phyloP scores from a whole-genome alignment of 2,888 invertebrate genomes.

The Melieria omissa region DNA sequence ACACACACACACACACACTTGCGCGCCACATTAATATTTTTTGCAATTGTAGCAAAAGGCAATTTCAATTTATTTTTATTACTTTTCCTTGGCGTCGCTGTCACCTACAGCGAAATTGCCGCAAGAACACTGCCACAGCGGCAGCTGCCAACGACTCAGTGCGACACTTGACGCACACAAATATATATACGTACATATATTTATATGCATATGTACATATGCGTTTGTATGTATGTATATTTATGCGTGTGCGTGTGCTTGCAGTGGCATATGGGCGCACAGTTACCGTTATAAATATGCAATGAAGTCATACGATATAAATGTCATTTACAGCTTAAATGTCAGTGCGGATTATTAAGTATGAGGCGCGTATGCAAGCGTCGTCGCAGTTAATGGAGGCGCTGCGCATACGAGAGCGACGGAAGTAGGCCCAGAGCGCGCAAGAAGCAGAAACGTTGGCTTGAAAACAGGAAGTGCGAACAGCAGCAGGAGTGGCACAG shows the following conservation, averaged over 20 bases:
- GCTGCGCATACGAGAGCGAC: background rate
- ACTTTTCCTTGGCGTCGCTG: conserved; percentile 25
- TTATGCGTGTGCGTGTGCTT: conserved; percentile 9
- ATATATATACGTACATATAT: background rate
- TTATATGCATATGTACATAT: background rate
- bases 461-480: background rate
- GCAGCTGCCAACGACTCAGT: conserved; percentile 6
- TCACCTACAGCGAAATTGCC: background rate
- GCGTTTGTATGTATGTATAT: too few relatives aligned
- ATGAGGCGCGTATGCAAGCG: background rate
- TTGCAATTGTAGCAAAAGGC: conserved; percentile 22
- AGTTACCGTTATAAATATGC: conserved; percentile 49
- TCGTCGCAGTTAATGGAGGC: background rate
- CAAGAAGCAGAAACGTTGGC: background rate
- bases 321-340: conserved; percentile 53
- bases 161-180: background rate
- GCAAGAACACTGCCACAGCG: background rate
- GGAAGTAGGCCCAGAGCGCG: background rate
- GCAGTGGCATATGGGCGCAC: background rate
- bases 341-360: conserved; percentile 29
- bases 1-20: background rate
- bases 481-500: background rate
- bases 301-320: conserved; percentile 59
- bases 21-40: background rate
- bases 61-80: conserved; percentile 48